Evolutionary conservation across 2,113 vertebrate species (phyloP), one percentile per base, ranked within the genome.

Genomic region (Sminthopsis crassicaudata): DNA sequence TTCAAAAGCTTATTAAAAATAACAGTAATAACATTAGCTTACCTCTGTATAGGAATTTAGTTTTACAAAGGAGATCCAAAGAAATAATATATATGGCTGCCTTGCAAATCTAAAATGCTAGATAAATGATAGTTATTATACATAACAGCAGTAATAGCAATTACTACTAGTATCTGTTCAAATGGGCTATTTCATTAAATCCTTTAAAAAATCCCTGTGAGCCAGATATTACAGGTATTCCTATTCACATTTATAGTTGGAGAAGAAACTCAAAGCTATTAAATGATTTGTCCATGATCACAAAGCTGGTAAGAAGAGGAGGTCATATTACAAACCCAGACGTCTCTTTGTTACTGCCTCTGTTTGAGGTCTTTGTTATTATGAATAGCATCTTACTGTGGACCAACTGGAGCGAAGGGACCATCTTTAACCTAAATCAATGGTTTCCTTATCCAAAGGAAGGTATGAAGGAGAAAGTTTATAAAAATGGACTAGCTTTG

Each of bases 301-400:
- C 14, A 84, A 5, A 42, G n/a, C n/a, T 84, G 16, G 36, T 22
- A 42, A 84, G 30, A n/a, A 36, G 67, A 1, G 36, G 67, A n/a
- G 36, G 16, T 5, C 36, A n/a, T 76, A 76, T 76, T 76, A 76
- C 12, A 76, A 76, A n/a, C 36, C 4, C 67, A n/a, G 67, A n/a
- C n/a, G 4, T n/a, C 1, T n/a, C 67, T 36, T 76, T 19, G 36
- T 76, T 76, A 16, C 10, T 93, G 67, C 50, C 60, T 94, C 92
- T 93, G 11, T 36, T 96, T 92, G 91, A 89, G 60, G 9, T 76
- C 88, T 93, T 94, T 84, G 11, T 84, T 54, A 88, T 36, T 88
- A 84, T 46, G 5, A 26, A 23, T 10, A 92, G 55, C 42, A 27
- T 92, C 93, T 51, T n/a, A n/a, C 36, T 95, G 8, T 42, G 36